Percentiles rank a stretch among this genome's conserved stretches.
These are phyloP conservation scores for Epistrophella euchroma DNA, from an alignment of 2,888 invertebrate species.

Conservation along the genomic window DNA sequence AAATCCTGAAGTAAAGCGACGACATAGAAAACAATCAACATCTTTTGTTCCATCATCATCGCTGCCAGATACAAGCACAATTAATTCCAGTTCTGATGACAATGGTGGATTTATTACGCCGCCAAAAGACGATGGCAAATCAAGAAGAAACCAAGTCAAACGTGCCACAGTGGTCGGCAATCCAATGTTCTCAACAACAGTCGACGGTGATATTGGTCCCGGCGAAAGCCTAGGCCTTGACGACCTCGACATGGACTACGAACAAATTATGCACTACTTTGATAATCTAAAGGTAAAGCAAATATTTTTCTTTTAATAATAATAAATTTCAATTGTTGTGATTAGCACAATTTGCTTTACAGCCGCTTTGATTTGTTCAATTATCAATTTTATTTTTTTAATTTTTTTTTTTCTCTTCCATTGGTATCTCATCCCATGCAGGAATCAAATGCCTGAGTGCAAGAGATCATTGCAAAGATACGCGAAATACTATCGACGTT, in stretches of 20 bases:
- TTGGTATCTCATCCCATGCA: conserved; percentile 80
- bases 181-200: conserved; percentile 90
- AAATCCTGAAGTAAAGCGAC: conserved; percentile 76
- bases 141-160: conserved; percentile 86
- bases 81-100: conserved; percentile 78
- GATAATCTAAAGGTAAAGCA: conserved; percentile 95
- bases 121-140: conserved; percentile 76
- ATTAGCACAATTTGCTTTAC: conserved; percentile 64
- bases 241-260: conserved; percentile 97
- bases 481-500: conserved; percentile 91
- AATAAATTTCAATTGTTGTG: conserved; percentile 48
- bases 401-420: conserved; percentile 72
- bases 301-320: neutral
- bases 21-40: conserved; percentile 74
- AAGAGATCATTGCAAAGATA: conserved; percentile 93
- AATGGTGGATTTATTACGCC: conserved; percentile 79
- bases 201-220: conserved; percentile 84
- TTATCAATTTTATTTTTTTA: conserved; percentile 63
- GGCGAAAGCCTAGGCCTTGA: conserved; percentile 89
- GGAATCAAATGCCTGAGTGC: conserved; percentile 96
- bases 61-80: conserved; percentile 67
- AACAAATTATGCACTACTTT: conserved; percentile 99
- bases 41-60: conserved; percentile 65
- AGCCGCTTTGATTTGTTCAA: conserved; percentile 66
- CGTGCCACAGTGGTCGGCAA: conserved; percentile 94